phyloP scores from a whole-genome alignment of 2,797 vertebrate species.

The Melanotaenia boesemani region DNA sequence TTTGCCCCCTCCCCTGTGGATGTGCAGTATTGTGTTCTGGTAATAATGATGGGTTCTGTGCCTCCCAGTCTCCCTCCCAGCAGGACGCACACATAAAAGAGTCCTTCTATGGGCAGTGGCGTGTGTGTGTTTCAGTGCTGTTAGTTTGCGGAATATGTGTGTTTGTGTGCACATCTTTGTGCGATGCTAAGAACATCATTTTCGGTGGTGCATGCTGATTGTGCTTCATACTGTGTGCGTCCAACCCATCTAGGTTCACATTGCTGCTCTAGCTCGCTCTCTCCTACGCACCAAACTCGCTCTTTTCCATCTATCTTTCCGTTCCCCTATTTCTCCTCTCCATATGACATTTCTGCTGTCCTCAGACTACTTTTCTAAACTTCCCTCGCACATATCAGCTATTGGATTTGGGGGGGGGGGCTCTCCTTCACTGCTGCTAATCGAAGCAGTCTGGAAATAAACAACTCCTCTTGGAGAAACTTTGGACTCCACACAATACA shows the following conservation, averaged over 20 bases:
- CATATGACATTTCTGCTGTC: constrained; percentile 63
- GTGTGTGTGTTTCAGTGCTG: constrained; percentile 18
- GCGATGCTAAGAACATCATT: constrained; percentile 72
- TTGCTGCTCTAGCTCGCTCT: constrained; percentile 57
- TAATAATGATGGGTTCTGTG: constrained; percentile 77
- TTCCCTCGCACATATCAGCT: constrained; percentile 23
- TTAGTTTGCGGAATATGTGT: constrained; percentile 32
- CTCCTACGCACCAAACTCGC: constrained; percentile 37
- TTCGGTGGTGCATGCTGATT: constrained; percentile 74
- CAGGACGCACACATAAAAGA: constrained; percentile 72
- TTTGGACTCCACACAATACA: constrained; percentile 18
- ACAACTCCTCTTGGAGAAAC: constrained; percentile 41
- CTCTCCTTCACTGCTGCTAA: constrained; percentile 41
- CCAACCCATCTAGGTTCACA: constrained; percentile 82
- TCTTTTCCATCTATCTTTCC: constrained; percentile 46
- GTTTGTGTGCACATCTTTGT: constrained; percentile 38
- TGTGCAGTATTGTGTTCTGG: constrained; percentile 78
- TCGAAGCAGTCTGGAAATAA: constrained; percentile 49
- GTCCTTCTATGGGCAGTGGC: constrained; percentile 55
- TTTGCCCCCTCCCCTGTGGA: constrained; percentile 62
- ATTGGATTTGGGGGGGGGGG: constrained; percentile 53
- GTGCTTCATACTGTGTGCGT: constrained; percentile 74
- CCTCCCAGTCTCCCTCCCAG: constrained; percentile 73
- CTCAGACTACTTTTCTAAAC: constrained; percentile 50
- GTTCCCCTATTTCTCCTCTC: constrained; percentile 56